Conservation (phyloP, 2,888 invertebrate genomes). For the Aplocera efformata region DNA sequence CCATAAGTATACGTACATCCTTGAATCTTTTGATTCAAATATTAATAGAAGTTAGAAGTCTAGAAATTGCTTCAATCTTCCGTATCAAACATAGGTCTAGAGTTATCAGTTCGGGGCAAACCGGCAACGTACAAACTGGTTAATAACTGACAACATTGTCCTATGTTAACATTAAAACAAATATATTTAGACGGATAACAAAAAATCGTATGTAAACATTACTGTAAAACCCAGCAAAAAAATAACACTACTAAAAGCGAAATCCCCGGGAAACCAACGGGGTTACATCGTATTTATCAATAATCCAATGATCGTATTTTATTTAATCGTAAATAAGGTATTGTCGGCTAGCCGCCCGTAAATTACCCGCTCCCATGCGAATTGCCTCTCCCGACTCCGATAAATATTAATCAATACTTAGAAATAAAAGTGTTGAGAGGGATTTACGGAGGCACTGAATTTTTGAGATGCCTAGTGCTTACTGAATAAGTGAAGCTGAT, state of each 20-base stretch:
- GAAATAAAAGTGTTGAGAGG: conserved; percentile 48
- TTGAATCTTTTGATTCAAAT: too few species aligned
- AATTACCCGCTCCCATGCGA: conserved; percentile 55
- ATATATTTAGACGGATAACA: too few species aligned
- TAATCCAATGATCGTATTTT: conserved; percentile 60
- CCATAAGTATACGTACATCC: too few species aligned
- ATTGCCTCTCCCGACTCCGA: conserved; percentile 51
- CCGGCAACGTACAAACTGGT: too few species aligned
- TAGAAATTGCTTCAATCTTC: too few species aligned
- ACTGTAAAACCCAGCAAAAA: too few species aligned
- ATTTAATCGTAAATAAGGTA: conserved; percentile 65
- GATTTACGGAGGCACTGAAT: conserved; percentile 33
- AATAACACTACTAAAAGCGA: not conserved
- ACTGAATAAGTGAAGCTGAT: conserved; percentile 4
- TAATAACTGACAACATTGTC: too few species aligned
- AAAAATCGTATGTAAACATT: too few species aligned
- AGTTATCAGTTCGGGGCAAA: too few species aligned
- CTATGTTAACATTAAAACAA: too few species aligned
- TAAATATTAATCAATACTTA: conserved; percentile 65
- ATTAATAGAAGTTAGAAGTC: too few species aligned
- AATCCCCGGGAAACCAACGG: conserved; percentile 9
- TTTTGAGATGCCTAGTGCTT: conserved; percentile 12
- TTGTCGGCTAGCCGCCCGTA: conserved; percentile 47
- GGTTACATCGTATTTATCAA: conserved; percentile 35
- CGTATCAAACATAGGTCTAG: too few species aligned